phyloP scores from a whole-genome alignment of 92 coral and sea anemone species.

The Epizoanthus rinbou region DNA sequence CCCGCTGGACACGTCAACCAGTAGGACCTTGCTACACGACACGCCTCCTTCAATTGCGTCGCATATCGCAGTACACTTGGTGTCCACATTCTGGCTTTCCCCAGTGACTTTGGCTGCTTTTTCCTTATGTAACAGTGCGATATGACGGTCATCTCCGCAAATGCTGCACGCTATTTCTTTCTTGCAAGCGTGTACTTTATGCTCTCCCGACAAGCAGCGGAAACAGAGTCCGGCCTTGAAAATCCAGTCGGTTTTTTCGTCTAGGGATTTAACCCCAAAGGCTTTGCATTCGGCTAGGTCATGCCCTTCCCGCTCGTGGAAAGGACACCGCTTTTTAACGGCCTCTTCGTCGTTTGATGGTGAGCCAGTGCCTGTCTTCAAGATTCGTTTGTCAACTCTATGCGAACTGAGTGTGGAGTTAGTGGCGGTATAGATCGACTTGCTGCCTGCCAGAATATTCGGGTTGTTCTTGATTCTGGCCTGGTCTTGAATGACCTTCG shows the following conservation, averaged over 20 bases:
- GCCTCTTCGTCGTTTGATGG: not conserved
- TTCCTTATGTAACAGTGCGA: constrained; percentile 37
- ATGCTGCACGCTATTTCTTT: constrained; percentile 30
- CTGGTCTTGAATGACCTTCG: constrained; percentile 52
- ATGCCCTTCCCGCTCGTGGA: constrained; percentile 58
- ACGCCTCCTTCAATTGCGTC: constrained; percentile 8
- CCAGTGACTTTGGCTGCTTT: constrained; percentile 9
- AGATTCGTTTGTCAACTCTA: constrained; percentile 24
- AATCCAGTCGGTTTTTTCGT: constrained; percentile 60
- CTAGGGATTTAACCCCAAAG: constrained; percentile 45
- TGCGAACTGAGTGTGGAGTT: not conserved
- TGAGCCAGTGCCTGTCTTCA: constrained; percentile 30
- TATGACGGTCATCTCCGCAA: constrained; percentile 47
- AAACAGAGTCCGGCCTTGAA: constrained; percentile 62
- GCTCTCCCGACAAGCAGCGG: constrained; percentile 49
- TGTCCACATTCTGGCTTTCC: not conserved
- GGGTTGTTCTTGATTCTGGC: constrained; percentile 59
- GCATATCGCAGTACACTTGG: constrained; percentile 22
- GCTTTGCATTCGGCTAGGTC: constrained; percentile 56
- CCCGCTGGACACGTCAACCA: constrained; percentile 22
- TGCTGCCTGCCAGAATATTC: constrained; percentile 45
- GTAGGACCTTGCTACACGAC: constrained; percentile 33
- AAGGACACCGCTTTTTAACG: constrained; percentile 47
- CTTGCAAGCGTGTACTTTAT: not conserved
- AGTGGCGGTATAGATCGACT: not conserved